phyloP scores from a whole-genome alignment of 2,113 vertebrate species.

The Saccopteryx leptura region DNA sequence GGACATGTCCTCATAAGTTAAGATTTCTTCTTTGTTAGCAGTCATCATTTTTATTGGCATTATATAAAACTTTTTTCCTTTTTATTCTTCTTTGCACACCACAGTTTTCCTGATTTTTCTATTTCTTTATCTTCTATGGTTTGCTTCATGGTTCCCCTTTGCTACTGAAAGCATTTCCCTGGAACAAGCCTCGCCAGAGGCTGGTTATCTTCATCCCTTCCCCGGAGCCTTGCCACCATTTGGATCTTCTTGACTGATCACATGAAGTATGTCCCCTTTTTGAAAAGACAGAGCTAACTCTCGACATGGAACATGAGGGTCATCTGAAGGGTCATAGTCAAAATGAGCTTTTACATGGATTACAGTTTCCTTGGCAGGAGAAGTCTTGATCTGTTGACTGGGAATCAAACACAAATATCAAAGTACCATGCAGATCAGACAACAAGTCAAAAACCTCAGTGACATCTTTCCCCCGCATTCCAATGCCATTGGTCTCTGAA shows the following conservation, averaged over 20 bases:
- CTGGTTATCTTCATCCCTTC: constrained; percentile 97
- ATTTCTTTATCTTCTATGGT: constrained; percentile 95
- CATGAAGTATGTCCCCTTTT: constrained; percentile 97
- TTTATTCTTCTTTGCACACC: constrained; percentile 97
- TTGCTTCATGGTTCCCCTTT: constrained; percentile 98
- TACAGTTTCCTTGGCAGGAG: constrained; percentile 94
- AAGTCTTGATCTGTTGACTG: constrained; percentile 93
- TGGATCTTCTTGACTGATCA: constrained; percentile 98
- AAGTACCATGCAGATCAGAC: constrained; percentile 97
- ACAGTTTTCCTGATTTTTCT: constrained; percentile 96
- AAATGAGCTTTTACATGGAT: constrained; percentile 97
- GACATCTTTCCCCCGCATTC: constrained; percentile 96
- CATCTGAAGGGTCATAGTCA: constrained; percentile 97
- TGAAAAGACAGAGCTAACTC: constrained; percentile 97
- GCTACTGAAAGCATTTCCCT: constrained; percentile 98
- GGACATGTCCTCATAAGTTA: no score
- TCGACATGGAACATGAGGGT: constrained; percentile 96
- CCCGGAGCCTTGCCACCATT: constrained; percentile 99
- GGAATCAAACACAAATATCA: constrained; percentile 97
- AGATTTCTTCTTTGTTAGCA: no score
- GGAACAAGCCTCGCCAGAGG: constrained; percentile 97
- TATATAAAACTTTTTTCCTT: constrained; percentile 93
- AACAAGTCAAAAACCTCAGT: constrained; percentile 97
- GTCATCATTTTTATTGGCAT: constrained; percentile 92
- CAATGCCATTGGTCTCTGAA: constrained; percentile 96